Base-by-base conservation (phyloP, 2,113 vertebrate genomes). In the Microtus ochrogaster region DNA sequence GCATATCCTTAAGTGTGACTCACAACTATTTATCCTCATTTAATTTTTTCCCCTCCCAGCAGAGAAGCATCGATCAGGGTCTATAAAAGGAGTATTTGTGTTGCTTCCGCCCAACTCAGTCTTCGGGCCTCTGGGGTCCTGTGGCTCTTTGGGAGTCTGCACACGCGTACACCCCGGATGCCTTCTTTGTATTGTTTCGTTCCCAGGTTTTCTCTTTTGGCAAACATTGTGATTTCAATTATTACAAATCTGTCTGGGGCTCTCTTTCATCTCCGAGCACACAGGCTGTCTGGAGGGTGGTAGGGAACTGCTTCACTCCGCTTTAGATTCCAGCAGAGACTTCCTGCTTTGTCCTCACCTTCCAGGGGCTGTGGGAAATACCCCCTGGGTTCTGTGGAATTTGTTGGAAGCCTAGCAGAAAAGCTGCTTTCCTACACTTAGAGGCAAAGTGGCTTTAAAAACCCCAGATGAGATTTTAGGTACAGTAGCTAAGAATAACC, bases 1-100 rank as follows among this genome's bases (percentile, higher is more conserved):
- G 85, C 1, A 8, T 97, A 97, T 98, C 97, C 97, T 96, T 96
- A 39, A 68, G 89, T 84, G 79, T 96, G 88, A 96, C 94, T 96
- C 85, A 96, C 74, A 94, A 41, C 81, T 95, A 92, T 96, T 97
- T 93, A 94, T 97, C 96, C 97, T 98, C 86, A 94, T 70, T 96
- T 76, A 92, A 76, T 76, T 49, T 92, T 74, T 68, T 96, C 77
- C 11, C 17, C 28, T 90, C 63, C 6, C 6, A 70, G 92, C 47
- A 88, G 63, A 92, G 90, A 90, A 95, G 89, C 87, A 76, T 0
- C 47, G 66, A 94, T 74, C 7, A 13, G 92, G 17, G 81, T 26
- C 47, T 92, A 76, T 5, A 41, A 4, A 11, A 52, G 79, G 55
- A 49, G 61, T 89, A 94, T 96, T 36, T 72, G 28, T 82, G 72